Percentiles rank a stretch among this genome's conserved stretches.
Conservation (phyloP, 2,113 vertebrate species). For the Nipponia nippon region DNA sequence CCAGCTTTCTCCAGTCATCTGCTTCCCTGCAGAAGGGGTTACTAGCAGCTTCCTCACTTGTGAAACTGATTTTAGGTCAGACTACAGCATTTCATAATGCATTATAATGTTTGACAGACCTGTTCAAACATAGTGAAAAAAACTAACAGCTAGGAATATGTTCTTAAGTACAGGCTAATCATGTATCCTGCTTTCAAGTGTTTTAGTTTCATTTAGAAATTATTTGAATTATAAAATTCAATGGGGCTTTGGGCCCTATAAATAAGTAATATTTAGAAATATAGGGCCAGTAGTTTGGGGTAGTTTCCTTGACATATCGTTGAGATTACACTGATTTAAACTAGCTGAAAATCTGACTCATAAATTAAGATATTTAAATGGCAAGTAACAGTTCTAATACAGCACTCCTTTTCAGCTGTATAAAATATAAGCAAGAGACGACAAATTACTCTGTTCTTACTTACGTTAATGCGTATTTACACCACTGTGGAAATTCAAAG, state of each 20-base stretch:
- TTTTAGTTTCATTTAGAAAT: neutral
- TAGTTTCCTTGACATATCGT: neutral
- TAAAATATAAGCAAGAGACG: neutral
- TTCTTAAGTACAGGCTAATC: neutral
- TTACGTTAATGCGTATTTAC: neutral
- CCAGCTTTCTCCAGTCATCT: neutral
- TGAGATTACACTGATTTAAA: neutral
- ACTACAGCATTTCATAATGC: neutral
- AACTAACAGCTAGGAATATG: neutral
- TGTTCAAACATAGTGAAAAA: neutral
- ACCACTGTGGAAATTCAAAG: neutral
- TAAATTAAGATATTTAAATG: neutral
- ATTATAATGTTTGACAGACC: neutral
- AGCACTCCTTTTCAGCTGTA: neutral
- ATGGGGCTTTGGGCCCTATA: rapidly evolving
- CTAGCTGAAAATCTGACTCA: neutral
- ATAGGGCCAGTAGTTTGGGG: neutral
- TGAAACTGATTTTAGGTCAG: neutral
- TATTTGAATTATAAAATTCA: neutral
- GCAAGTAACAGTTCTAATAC: neutral
- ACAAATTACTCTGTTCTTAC: neutral
- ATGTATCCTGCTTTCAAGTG: neutral
- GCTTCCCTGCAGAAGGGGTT: neutral
- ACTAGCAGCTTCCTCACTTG: neutral
- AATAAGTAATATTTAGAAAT: neutral